Base-by-base conservation (phyloP, 1,140 invertebrate species). In the fruit fly (Drosophila melanogaster) region DNA sequence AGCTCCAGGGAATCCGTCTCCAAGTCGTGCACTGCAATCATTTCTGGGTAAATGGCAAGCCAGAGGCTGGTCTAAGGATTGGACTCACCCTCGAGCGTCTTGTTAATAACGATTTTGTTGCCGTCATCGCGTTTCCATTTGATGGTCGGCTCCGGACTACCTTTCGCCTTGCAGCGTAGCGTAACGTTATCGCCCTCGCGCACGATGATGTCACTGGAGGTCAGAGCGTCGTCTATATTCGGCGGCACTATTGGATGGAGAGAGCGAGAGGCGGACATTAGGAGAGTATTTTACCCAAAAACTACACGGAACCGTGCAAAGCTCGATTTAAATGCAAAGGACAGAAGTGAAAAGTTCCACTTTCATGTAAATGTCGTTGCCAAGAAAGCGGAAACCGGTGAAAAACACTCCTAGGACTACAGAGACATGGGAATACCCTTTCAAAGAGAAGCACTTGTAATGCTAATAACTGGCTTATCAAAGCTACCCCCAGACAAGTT, bases 61-160 rank as follows among this genome's bases (percentile, higher is more conserved):
- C 3, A 38, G 1, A 14, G 4, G 30, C 38, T 33, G 2, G 30
- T 30, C 22, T 11, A 33, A 37, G 19, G 41, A 1, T 5, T 26
- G 10, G 8, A 80, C 93, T 94, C 90, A 97, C 96, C 96, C 91
- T 95, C 94, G 53, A 95, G 93, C 73, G 95, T 96, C 93, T 96
- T 97, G 92, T 96, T 97, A 92, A 97, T 95, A 81, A 95, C 94
- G 89, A 97, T 97, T 93, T 95, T 96, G 73, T 94, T 94, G 84
- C 95, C 95, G 92, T 98, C 97, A 92, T 98, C 97, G 76, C 97
- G 94, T 93, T 97, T 96, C 97, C 97, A 98, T 92, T 96, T 97
- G 80, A 98, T 96, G 74, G 93, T 95, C 3, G 97, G 97, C 77
- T 95, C 94, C 30, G 97, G 98, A 86, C 96, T 97, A 87, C 98